Conservation (phyloP, 2,113 vertebrate species). For the Engystomops pustulosus region DNA sequence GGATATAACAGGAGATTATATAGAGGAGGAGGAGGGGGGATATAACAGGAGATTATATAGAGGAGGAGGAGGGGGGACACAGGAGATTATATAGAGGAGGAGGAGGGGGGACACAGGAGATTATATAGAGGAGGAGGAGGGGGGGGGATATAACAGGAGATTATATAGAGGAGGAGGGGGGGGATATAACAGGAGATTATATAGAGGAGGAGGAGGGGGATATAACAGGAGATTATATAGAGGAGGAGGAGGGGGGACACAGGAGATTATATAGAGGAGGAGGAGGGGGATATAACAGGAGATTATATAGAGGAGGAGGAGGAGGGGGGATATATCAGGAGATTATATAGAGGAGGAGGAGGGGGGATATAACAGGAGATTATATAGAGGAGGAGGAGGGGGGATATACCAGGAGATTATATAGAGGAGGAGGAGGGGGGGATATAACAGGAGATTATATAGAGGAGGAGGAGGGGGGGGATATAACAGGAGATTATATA, state of each 20-base stretch:
- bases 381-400: neutral
- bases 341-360: neutral
- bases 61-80: neutral
- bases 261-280: too few species aligned
- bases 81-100: neutral
- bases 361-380: neutral
- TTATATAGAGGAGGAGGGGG: neutral
- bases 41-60: neutral
- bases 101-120: neutral
- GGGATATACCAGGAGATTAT: too few species aligned
- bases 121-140: neutral
- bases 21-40: neutral
- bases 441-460: too few species aligned
- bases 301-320: conserved; percentile 1
- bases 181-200: neutral
- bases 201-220: neutral
- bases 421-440: too few species aligned
- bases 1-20: too few species aligned
- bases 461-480: too few species aligned
- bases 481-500: too few species aligned
- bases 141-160: neutral
- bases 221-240: neutral
- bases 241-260: too few species aligned
- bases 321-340: neutral
- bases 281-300: neutral